A percentile compares a stretch with the other conserved stretches of the same genome.
Evolutionary conservation across 2,113 vertebrate genomes (phyloP).

Genomic region (Serilophus lunatus): DNA sequence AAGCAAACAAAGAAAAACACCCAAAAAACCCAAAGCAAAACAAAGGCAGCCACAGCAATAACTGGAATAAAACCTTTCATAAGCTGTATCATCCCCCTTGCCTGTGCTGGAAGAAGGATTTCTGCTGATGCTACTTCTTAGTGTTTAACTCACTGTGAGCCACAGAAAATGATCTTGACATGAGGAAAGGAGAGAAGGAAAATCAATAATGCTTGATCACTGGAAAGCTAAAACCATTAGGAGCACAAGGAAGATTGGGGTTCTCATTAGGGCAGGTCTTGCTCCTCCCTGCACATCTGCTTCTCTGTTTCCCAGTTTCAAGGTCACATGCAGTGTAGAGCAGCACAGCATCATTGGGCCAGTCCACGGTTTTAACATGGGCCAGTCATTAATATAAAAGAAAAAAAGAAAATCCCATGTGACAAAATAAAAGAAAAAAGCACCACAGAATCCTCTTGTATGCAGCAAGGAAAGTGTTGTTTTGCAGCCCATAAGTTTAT

Average conservation of each 20-base stretch:
- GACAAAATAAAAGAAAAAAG: background rate
- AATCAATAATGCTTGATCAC: slow-evolving; percentile 52
- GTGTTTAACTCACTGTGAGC: background rate
- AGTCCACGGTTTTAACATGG: background rate
- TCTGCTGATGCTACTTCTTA: background rate
- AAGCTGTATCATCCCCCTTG: background rate
- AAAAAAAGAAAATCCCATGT: background rate
- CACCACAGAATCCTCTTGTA: background rate
- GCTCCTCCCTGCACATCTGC: slow-evolving; percentile 55
- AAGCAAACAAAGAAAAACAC: background rate
- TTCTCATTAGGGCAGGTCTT: slow-evolving; percentile 44
- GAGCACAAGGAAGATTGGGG: slow-evolving; percentile 41
- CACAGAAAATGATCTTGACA: background rate
- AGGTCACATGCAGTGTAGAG: background rate
- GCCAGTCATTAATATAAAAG: slow-evolving; percentile 1
- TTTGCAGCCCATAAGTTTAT: background rate
- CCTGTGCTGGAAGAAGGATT: background rate
- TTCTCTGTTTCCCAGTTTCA: slow-evolving; percentile 1
- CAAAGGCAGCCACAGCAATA: background rate
- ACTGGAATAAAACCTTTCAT: background rate
- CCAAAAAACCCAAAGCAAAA: background rate
- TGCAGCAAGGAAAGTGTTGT: background rate
- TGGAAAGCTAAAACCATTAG: slow-evolving; percentile 48
- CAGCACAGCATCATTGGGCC: background rate
- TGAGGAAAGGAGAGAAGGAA: background rate